Percentiles rank a stretch among this genome's conserved stretches.
Conservation (phyloP, 2,113 vertebrate genomes). For the Cynocephalus volans region DNA sequence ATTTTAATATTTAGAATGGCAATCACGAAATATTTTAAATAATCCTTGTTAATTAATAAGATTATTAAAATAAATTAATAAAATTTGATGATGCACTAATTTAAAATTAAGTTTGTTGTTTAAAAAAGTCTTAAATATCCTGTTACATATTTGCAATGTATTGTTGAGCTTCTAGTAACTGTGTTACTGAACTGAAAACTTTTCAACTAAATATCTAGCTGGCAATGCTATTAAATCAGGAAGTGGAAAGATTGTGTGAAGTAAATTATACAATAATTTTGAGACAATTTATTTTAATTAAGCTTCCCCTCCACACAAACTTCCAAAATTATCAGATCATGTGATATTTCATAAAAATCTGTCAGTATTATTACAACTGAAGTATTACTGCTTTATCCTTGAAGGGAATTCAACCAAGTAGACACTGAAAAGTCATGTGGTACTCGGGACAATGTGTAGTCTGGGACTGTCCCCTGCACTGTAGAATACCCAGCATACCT, state of each 20-base stretch:
- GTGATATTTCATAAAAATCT: conserved; percentile 7
- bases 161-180: background rate
- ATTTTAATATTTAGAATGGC: background rate
- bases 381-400: background rate
- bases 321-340: background rate
- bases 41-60: conserved; percentile 9
- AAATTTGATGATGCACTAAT: conserved; percentile 2
- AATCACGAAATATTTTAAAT: background rate
- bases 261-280: background rate
- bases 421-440: background rate
- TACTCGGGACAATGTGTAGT: background rate
- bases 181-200: conserved; percentile 41
- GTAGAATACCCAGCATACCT: background rate
- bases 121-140: background rate
- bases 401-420: background rate
- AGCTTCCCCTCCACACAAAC: background rate
- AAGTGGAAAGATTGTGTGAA: background rate
- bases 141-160: background rate
- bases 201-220: background rate
- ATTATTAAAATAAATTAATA: background rate
- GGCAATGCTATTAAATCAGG: background rate
- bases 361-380: background rate
- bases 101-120: conserved; percentile 40
- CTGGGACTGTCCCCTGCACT: background rate
- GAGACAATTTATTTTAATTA: conserved; percentile 19